Base-by-base conservation (phyloP, 2,888 invertebrate species). In the Halocaridina rubra region DNA sequence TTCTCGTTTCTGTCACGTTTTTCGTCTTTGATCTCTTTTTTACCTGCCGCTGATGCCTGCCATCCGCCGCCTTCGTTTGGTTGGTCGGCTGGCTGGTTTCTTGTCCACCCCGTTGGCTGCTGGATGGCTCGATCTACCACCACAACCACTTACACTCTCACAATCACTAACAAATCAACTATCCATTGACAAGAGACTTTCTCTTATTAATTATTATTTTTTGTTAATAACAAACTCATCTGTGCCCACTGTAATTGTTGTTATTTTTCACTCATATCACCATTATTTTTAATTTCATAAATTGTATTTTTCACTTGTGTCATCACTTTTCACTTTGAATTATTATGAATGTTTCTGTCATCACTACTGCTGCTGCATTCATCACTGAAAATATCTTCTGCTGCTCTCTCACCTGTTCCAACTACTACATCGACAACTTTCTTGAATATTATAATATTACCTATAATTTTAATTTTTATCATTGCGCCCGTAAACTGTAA, bases 121-220 rank as follows among this genome's bases (percentile, higher is more conserved):
- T 84, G 82, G 82, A 84, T 84, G 82, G 82, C 82, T 84, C 82
- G 82, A 84, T 84, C 82, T 78, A 84, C 82, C 82, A 84, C 82
- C 82, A 84, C 82, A 77, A 84, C 82, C 69, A 82, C 82, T 24
- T 75, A 75, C 33, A 64, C 82, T 24, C 71, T 72, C 57, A 77
- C 53, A n/a, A 67, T 75, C 29, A 82, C 82, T 30, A 32, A 77
- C 59, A 27, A 77, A 77, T 61, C 76, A 59, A 77, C 76, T 61
- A 77, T 77, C 61, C 61, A 32, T 33, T 77, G 59, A 77, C 76
- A 77, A 59, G 30, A 61, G 76, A 77, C 76, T 61, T n/a, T n/a
- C n/a, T n/a, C n/a, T n/a, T n/a, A n/a, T n/a, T n/a, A n/a, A n/a
- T n/a, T n/a, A n/a, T n/a, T n/a, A n/a, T n/a, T n/a, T n/a, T n/a